A percentile compares a stretch with the other conserved stretches of the same genome.
Conservation (phyloP, 2,797 vertebrate genomes). For the Rhynchotus rufescens region DNA sequence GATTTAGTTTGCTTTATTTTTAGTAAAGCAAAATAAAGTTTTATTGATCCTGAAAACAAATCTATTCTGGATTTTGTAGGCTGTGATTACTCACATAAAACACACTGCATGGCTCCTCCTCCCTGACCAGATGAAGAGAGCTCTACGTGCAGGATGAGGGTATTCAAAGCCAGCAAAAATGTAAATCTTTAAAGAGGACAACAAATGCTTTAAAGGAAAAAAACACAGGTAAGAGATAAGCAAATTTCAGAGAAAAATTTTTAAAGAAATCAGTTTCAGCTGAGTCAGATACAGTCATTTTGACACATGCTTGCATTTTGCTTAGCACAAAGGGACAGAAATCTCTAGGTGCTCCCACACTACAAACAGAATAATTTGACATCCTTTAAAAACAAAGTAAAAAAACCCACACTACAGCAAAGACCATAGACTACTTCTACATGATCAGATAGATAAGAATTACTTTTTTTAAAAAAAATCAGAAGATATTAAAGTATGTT, state of each 20-base stretch:
- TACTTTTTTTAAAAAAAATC: too few relatives aligned
- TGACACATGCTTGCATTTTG: neutral
- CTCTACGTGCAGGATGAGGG: accelerated
- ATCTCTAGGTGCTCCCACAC: neutral
- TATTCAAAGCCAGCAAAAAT: neutral
- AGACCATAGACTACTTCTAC: neutral
- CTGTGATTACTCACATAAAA: neutral
- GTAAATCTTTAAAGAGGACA: neutral
- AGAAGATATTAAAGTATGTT: neutral
- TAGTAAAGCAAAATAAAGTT: neutral
- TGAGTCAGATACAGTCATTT: neutral
- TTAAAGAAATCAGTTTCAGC: neutral
- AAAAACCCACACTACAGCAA: too few relatives aligned
- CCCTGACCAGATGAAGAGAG: neutral
- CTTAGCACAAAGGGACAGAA: neutral
- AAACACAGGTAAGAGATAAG: neutral
- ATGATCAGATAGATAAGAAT: neutral
- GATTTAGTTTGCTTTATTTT: neutral
- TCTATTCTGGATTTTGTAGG: neutral
- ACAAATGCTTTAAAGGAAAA: neutral
- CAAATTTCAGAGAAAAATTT: neutral
- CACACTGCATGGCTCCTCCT: neutral
- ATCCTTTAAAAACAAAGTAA: neutral
- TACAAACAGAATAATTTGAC: neutral
- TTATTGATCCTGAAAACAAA: neutral